Base-by-base conservation (phyloP, 1,140 invertebrate species). In the Pseudomyrmex dendroicus region DNA sequence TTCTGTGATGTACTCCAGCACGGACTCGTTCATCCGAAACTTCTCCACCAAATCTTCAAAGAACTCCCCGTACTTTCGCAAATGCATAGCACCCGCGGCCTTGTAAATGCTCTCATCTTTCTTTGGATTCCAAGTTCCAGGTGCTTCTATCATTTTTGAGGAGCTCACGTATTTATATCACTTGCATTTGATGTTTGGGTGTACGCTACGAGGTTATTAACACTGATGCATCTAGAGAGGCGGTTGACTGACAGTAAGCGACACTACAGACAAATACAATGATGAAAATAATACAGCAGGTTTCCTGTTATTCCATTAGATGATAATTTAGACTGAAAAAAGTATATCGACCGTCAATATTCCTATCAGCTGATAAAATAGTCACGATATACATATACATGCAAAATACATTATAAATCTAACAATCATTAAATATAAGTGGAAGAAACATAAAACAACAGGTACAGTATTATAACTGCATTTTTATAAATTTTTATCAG, bases 31-130 rank as follows among this genome's bases (percentile, higher is more conserved):
- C 50, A 88, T 91, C 92, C 83, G 90, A 17, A 83, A 92, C 83
- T 89, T 95, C 91, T 93, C 95, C 90, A 91, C 95, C 91, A 93
- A 96, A 64, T 96, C 95, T 89, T 97, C 96, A 73, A 97, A 95
- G 93, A 97, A 97, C 52, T 95, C 95, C 1, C 96, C 96, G 95
- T 97, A 98, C 86, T 96, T 95, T 84, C 95, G 95, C 9, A 96
- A 88, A 85, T 96, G 96, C 9, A 95, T 94, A 78, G 96, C 95
- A 62, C 95, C 96, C 72, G 96, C 95, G 67, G 96, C 95, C 93
- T 96, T 94, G 73, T 94, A 86, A 54, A 94, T 91, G 7, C 91
- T 90, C 74, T 94, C 91, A 61, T 94, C 93, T 59, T 91, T 92
- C 66, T 88, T 90, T 1, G 87, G 80, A 50, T 90, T 90, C 93